These are phyloP conservation scores for Ectropis grisescens DNA, from an alignment of 1,140 invertebrate genomes.

Conservation along the genomic window DNA sequence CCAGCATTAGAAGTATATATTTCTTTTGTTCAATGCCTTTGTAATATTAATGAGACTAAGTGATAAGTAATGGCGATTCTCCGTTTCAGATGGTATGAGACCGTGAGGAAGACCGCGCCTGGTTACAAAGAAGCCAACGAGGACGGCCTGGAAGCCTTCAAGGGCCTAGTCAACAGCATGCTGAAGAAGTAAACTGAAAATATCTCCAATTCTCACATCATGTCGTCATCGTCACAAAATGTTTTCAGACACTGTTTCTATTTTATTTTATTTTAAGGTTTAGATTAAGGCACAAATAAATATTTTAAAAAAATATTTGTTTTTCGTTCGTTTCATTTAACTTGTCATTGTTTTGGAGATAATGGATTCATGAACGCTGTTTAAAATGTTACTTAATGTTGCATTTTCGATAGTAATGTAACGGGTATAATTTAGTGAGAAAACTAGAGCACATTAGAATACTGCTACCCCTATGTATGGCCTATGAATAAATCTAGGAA, in stretches of 20 bases:
- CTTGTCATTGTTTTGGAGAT: no score
- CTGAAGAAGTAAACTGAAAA: constrained; percentile 81
- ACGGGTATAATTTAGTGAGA: no score
- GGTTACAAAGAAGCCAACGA: constrained; percentile 82
- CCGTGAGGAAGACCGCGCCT: constrained; percentile 76
- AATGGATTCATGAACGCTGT: no score
- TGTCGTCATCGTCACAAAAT: constrained; percentile 8
- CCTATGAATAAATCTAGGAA: no score
- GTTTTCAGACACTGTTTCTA: constrained; percentile 5
- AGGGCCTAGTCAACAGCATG: constrained; percentile 71
- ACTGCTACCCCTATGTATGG: no score
- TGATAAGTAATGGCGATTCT: no score
- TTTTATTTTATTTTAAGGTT: constrained; percentile 5
- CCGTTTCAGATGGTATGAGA: constrained; percentile 77
- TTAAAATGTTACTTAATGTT: no score
- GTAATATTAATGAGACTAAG: no score
- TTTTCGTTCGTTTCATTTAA: background rate
- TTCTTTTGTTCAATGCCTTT: no score
- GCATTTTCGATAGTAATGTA: no score
- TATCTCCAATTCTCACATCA: background rate
- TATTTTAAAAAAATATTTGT: constrained; percentile 1
- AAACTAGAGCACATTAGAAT: no score
- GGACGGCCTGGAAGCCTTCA: constrained; percentile 69
- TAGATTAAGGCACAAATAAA: constrained; percentile 18
- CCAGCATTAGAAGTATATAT: no score